These are phyloP conservation scores for Heteromurus nitidus DNA, from an alignment of 2,888 invertebrate genomes.

Conservation along the genomic window DNA sequence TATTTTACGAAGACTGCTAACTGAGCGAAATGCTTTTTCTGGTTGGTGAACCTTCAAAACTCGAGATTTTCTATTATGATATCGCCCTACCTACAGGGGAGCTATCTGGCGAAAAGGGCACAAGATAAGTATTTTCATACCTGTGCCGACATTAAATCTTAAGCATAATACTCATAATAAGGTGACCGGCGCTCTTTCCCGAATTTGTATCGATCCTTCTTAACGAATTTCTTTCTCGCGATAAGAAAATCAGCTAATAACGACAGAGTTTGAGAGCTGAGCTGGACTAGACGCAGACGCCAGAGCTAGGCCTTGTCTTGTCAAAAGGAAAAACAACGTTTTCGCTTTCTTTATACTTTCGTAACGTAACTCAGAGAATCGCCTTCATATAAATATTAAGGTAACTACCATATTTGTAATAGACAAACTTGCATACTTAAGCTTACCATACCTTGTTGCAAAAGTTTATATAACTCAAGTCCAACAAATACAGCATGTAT, in stretches of 20 bases:
- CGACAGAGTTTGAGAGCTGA: too few species aligned
- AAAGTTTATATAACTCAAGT: background rate
- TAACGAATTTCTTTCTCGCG: background rate
- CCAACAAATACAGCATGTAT: constrained; percentile 5
- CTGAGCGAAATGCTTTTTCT: background rate
- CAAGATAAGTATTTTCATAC: too few species aligned
- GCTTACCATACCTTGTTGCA: background rate
- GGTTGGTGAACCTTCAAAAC: background rate
- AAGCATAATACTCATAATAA: background rate
- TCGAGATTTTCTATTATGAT: background rate
- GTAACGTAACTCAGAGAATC: background rate
- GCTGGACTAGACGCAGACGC: background rate
- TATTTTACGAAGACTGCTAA: background rate
- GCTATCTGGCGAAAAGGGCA: too few species aligned
- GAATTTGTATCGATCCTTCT: too few species aligned
- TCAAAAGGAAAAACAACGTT: background rate
- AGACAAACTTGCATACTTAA: background rate
- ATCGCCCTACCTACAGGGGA: constrained; percentile 1
- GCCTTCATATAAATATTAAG: background rate
- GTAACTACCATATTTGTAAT: background rate
- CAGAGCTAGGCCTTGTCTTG: constrained; percentile 15
- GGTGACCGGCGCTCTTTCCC: background rate
- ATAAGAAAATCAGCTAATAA: background rate
- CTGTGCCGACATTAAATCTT: too few species aligned
- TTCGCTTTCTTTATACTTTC: background rate